Conservation (phyloP, 2,797 vertebrate genomes). For the Cynopterus sphinx region DNA sequence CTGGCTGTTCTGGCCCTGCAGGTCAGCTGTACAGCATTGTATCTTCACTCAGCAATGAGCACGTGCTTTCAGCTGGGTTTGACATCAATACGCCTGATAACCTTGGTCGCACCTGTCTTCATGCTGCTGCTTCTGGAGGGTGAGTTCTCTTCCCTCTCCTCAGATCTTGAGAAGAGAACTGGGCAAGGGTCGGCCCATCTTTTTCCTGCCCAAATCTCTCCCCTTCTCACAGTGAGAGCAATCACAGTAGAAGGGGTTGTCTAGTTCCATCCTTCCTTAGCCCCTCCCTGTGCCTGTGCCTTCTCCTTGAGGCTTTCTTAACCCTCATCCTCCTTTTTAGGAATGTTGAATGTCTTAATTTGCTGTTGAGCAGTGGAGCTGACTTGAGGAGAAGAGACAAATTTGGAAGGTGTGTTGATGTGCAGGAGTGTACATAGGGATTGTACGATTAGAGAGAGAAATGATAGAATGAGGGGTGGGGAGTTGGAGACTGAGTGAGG, state of each 20-base stretch:
- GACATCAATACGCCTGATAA: slow-evolving; percentile 98
- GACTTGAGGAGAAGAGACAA: slow-evolving; percentile 96
- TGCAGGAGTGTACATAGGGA: not conserved
- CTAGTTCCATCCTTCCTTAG: not conserved
- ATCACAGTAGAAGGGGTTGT: not conserved
- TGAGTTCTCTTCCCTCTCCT: slow-evolving; percentile 72
- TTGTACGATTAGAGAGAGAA: not conserved
- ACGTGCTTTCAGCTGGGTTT: slow-evolving; percentile 96
- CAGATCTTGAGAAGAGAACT: not conserved
- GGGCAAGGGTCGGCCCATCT: not conserved
- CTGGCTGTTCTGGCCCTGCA: slow-evolving; percentile 69
- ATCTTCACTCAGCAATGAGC: slow-evolving; percentile 98
- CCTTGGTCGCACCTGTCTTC: slow-evolving; percentile 98
- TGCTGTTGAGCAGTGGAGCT: slow-evolving; percentile 97
- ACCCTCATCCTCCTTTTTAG: slow-evolving; percentile 79
- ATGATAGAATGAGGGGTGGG: too few species aligned
- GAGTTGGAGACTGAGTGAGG: not conserved
- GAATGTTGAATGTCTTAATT: slow-evolving; percentile 99
- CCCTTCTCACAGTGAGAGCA: not conserved
- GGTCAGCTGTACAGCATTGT: slow-evolving; percentile 99
- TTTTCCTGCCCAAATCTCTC: not conserved
- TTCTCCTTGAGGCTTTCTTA: not conserved
- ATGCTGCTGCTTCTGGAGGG: slow-evolving; percentile 99
- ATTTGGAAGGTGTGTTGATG: slow-evolving; percentile 91
- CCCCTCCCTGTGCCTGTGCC: not conserved